These are phyloP conservation scores for Pseudopipra pipra DNA, from an alignment of 2,113 vertebrate species.

Conservation along the genomic window DNA sequence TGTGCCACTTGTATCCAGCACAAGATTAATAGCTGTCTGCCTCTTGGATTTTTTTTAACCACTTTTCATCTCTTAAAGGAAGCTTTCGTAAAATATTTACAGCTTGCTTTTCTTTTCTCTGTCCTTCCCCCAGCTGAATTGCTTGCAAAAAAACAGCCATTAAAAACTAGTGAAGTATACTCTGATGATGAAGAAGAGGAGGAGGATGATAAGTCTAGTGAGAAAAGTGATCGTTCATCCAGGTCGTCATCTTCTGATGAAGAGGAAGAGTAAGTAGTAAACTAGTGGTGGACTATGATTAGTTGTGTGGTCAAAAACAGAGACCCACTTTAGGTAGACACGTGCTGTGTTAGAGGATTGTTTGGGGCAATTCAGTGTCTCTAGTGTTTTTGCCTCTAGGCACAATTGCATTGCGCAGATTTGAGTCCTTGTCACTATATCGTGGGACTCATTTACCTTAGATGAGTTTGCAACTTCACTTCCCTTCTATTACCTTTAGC, in stretches of 20 bases:
- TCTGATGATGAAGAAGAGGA: slow-evolving; percentile 98
- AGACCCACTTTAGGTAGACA: not conserved
- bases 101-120: not conserved
- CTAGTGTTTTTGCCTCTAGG: not conserved
- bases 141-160: slow-evolving; percentile 92
- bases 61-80: not conserved
- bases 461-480: not conserved
- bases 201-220: slow-evolving; percentile 97
- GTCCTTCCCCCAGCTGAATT: slow-evolving; percentile 84
- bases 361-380: not conserved
- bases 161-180: slow-evolving; percentile 97
- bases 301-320: not conserved
- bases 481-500: not conserved
- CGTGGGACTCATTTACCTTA: not conserved
- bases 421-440: not conserved
- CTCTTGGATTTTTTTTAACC: not conserved
- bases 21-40: not conserved
- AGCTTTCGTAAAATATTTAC: not conserved
- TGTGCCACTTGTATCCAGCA: not conserved
- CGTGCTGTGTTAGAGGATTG: not conserved
- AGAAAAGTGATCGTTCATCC: slow-evolving; percentile 93
- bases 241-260: slow-evolving; percentile 92
- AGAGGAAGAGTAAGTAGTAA: slow-evolving; percentile 90
- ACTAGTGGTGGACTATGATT: not conserved
- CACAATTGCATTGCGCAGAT: not conserved